Evolutionary conservation across 1,140 invertebrate genomes (phyloP), one percentile per base, ranked within the genome.

Genomic region (Neotoxoptera formosana): DNA sequence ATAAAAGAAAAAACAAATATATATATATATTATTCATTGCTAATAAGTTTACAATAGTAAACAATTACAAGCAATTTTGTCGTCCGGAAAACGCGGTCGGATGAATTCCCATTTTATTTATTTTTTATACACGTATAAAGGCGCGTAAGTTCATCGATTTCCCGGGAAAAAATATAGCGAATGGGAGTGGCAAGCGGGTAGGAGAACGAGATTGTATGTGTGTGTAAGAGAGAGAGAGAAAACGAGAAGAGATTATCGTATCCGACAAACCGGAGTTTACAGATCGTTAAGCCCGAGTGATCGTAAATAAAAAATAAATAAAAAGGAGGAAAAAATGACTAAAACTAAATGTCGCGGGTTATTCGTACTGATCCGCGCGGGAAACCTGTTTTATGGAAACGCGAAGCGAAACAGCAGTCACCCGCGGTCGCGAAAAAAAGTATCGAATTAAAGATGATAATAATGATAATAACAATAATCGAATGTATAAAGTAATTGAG

Each of bases 61-160:
- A 93, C 91, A 93, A 93, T 93, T 93, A 93, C 91, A 48, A 93
- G 47, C 81, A 45, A 93, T 93, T 86, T 93, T 93, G 91, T 93
- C 81, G 48, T 84, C 34, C 91, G 91, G 91, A 93, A 93, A 93
- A 93, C 90, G 90, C 91, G 48, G 91, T 53, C n/a, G 53, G 89
- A 47, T 67, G 89, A 90, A 90, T 67, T 56, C 81, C 34, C 30
- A 76, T 93, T 93, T 93, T 84, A 45, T 84, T 84, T 56, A 45
- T 51, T 83, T 84, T 86, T 53, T 53, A 48, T 93, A 51, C 34
- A 51, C 36, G 36, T 92, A 51, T 86, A 47, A 48, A 56, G 23
- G 51, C 88, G 34, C 51, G 34, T 51, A 86, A 84, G 91, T 93
- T 93, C 91, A 93, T 93, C 91, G 91, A 84, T 93, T 93, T 84